Evolutionary conservation across 92 coral and sea anemone species (phyloP).

Genomic region (Epizoanthus rinbou): DNA sequence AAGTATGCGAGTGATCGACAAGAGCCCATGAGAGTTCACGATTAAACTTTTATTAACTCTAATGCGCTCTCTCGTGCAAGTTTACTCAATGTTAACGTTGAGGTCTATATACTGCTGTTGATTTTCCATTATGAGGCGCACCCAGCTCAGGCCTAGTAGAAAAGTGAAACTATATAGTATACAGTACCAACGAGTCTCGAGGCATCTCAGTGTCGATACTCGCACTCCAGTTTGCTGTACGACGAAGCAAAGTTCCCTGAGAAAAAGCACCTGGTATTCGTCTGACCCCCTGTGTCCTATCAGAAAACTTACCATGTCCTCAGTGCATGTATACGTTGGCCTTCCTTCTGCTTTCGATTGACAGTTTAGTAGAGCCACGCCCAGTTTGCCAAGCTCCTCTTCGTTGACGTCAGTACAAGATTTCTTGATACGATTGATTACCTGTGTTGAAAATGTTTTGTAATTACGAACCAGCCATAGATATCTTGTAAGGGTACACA

Average conservation of each 20-base stretch:
- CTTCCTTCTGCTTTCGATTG: constrained; percentile 96
- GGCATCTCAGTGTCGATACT: too few relatives aligned
- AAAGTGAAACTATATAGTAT: too few relatives aligned
- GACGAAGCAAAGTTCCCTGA: neutral
- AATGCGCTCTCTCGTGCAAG: too few relatives aligned
- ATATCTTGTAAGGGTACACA: too few relatives aligned
- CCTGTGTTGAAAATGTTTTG: constrained; percentile 38
- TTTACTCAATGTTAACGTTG: too few relatives aligned
- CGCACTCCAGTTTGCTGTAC: neutral
- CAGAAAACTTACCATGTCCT: constrained; percentile 79
- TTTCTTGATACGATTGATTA: constrained; percentile 91
- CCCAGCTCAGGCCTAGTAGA: too few relatives aligned
- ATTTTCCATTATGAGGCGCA: too few relatives aligned
- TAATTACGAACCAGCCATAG: neutral
- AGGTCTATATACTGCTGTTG: too few relatives aligned
- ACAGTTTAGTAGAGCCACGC: constrained; percentile 93
- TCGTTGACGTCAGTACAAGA: constrained; percentile 94
- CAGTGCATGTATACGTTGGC: constrained; percentile 79
- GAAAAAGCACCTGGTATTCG: neutral
- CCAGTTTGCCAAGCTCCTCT: constrained; percentile 93
- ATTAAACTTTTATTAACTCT: too few relatives aligned
- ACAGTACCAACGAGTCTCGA: too few relatives aligned
- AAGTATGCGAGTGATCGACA: too few relatives aligned
- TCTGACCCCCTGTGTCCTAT: neutral
- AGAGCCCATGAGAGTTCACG: too few relatives aligned